Percentiles rank a stretch among this genome's conserved stretches.
Evolutionary conservation across 2,113 vertebrate species (phyloP).

Genomic region (Lampris incognitus): DNA sequence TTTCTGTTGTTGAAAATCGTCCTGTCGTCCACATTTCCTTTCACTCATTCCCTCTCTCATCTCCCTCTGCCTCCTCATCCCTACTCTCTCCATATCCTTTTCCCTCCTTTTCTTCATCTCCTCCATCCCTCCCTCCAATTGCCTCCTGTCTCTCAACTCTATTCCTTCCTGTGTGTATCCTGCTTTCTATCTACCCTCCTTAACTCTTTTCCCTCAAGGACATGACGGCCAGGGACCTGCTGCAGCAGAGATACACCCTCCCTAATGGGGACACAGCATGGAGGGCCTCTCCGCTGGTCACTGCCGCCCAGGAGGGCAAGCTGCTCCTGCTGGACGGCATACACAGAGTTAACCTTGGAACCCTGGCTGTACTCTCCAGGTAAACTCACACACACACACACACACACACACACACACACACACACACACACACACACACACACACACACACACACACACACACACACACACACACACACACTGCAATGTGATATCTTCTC

Average conservation of each 20-base stretch:
- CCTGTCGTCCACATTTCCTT: neutral
- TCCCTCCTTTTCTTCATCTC: neutral
- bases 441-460: conserved; percentile 3
- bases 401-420: conserved; percentile 3
- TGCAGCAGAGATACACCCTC: conserved; percentile 95
- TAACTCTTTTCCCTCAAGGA: conserved; percentile 80
- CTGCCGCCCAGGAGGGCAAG: conserved; percentile 91
- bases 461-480: neutral
- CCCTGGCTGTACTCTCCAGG: conserved; percentile 94
- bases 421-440: conserved; percentile 1
- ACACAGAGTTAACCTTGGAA: conserved; percentile 93
- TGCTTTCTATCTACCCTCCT: neutral
- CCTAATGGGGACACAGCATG: conserved; percentile 96
- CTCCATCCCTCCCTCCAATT: neutral
- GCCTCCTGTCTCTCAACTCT: neutral
- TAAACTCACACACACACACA: conserved; percentile 45
- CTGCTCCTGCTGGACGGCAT: conserved; percentile 94
- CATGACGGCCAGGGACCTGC: conserved; percentile 94
- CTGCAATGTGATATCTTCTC: too few relatives aligned
- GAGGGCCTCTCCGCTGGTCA: conserved; percentile 91
- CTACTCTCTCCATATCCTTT: neutral
- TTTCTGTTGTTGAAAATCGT: too few relatives aligned
- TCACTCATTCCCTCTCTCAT: neutral
- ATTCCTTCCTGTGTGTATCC: too few relatives aligned
- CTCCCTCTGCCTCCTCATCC: neutral